phyloP scores from a whole-genome alignment of 2,113 vertebrate species.

The Heteronetta atricapilla region DNA sequence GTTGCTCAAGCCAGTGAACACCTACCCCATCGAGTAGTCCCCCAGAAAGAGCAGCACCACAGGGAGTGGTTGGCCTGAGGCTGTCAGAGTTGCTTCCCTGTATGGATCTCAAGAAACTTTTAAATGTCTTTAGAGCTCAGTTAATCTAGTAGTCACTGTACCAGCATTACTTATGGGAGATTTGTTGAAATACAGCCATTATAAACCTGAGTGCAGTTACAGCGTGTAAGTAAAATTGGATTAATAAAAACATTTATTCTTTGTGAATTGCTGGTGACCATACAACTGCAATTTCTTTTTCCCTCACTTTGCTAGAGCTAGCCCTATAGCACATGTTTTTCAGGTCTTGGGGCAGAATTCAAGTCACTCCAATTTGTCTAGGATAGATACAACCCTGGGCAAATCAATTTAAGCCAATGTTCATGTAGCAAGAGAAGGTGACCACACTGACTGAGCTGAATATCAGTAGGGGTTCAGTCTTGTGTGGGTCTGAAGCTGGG shows the following conservation, averaged over 20 bases:
- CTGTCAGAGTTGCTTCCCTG: background rate
- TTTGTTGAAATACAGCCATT: background rate
- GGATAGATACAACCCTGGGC: background rate
- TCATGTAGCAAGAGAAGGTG: accelerated
- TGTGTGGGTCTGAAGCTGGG: background rate
- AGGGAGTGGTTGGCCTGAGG: background rate
- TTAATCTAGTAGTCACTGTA: background rate
- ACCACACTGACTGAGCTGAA: background rate
- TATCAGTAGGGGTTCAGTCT: background rate
- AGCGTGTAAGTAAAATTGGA: background rate
- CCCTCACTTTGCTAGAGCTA: background rate
- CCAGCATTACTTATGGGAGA: background rate
- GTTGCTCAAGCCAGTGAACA: background rate
- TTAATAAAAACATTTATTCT: background rate
- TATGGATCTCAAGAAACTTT: background rate
- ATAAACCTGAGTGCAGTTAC: background rate
- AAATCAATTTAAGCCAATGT: background rate
- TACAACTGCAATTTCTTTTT: background rate
- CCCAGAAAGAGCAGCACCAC: background rate
- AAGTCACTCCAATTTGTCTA: background rate
- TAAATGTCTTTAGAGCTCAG: background rate
- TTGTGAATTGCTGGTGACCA: background rate
- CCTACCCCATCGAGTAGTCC: background rate
- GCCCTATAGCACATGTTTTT: background rate
- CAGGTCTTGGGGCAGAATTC: background rate